Evolutionary conservation across 1,140 invertebrate species (phyloP).

Genomic region (Melipona quadrifasciata): DNA sequence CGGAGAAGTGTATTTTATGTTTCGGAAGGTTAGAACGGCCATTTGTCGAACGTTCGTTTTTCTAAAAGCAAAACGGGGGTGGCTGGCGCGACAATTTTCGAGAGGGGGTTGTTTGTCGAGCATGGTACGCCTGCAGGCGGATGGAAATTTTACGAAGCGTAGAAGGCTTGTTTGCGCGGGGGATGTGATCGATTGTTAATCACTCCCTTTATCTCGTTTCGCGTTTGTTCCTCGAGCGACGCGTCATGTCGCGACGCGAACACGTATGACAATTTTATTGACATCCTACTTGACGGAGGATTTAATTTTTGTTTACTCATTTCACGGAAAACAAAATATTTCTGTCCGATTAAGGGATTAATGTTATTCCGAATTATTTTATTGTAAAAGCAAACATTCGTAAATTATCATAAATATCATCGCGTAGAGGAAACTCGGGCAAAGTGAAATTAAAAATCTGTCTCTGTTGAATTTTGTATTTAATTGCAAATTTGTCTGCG

Average conservation of each 20-base stretch:
- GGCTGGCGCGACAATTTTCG: not conserved
- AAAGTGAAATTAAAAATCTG: not conserved
- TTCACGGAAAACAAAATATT: too few species aligned
- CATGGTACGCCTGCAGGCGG: not conserved
- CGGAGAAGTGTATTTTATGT: not conserved
- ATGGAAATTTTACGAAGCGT: conserved; percentile 23
- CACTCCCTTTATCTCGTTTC: not conserved
- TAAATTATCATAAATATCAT: too few species aligned
- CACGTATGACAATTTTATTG: too few species aligned
- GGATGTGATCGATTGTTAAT: conserved; percentile 12
- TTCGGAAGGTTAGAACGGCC: not conserved
- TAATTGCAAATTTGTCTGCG: too few species aligned
- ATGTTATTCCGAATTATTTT: too few species aligned
- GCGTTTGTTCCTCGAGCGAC: not conserved
- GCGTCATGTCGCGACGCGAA: too few species aligned
- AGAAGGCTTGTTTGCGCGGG: not conserved
- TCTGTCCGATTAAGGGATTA: too few species aligned
- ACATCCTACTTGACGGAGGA: too few species aligned
- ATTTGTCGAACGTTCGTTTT: not conserved
- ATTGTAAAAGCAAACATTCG: not conserved
- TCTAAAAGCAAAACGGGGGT: not conserved
- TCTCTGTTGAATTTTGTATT: too few species aligned
- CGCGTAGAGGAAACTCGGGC: not conserved
- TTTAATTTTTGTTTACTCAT: too few species aligned
- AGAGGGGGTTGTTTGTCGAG: conserved; percentile 14